These are phyloP conservation scores for Gymnocypris eckloni DNA, from an alignment of 2,797 vertebrate species.

Conservation along the genomic window DNA sequence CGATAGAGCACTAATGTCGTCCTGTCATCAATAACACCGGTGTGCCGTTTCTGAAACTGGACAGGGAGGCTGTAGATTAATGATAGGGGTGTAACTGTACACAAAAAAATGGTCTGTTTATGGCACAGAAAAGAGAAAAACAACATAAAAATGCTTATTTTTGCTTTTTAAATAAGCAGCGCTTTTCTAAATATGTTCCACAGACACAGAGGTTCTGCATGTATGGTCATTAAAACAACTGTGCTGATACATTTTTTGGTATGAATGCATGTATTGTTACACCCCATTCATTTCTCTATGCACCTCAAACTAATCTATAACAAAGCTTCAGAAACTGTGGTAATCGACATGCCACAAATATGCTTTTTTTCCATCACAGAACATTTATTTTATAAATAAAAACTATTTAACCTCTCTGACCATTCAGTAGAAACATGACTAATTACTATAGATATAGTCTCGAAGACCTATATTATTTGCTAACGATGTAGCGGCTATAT, in stretches of 20 bases:
- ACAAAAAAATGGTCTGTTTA: neutral
- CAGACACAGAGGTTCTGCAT: neutral
- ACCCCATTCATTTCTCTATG: neutral
- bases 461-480: slow-evolving; percentile 23
- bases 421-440: neutral
- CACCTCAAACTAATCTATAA: neutral
- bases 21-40: neutral
- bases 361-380: neutral
- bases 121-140: too few species aligned
- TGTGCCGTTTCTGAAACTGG: neutral
- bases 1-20: neutral
- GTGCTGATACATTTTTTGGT: too few species aligned
- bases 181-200: neutral
- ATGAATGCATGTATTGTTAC: neutral
- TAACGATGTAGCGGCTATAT: slow-evolving; percentile 1
- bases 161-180: neutral
- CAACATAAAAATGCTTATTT: neutral
- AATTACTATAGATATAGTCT: neutral
- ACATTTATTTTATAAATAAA: neutral
- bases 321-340: neutral
- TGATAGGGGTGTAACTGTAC: neutral
- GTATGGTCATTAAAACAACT: neutral
- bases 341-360: neutral
- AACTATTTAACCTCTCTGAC: slow-evolving; percentile 16
- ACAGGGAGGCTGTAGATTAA: neutral